Base-by-base conservation (phyloP, 1,140 invertebrate species). In the Euborellia annulipes region DNA sequence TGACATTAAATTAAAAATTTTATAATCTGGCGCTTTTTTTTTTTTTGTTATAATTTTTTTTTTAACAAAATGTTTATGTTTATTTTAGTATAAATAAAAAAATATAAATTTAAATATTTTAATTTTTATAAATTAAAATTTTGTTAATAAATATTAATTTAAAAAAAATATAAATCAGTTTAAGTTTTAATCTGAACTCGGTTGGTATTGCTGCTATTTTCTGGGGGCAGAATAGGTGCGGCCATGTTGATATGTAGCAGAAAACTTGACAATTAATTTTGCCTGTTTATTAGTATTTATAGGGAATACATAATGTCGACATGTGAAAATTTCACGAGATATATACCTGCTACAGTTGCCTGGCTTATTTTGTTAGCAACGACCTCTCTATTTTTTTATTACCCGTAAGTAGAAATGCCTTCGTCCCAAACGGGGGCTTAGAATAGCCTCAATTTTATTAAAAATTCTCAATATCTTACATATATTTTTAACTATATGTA, bases 271-370 rank as follows among this genome's bases (percentile, higher is more conserved):
- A 36, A 44, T 58, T 61, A 66, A 64, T 62, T 66, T 69, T 66
- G 58, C 60, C 62, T 66, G 65, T 65, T 62, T 58, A n/a, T n/a
- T 62, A 60, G 65, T 44, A 64, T 59, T 61, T 61, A 16, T 39
- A 52, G 59, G 23, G 11, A 27, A 62, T 58, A 66, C 75, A 82
- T 73, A 75, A 89, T 88, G 85, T 82, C 84, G 73, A 84, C 83
- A 83, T 89, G 85, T 74, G 84, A 87, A 73, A 78, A 85, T 60
- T 87, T 83, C 68, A 88, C 85, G 61, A 83, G 83, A 72, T 90
- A 86, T 70, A 80, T 95, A 70, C 93, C 93, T 65, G 91, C 91
- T 60, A 85, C 85, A 59, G 86, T 93, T 70, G 92, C 93, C 59
- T 98, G 93, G 93, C 79, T 79, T 50, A 71, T 97, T 57, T 72